Percentiles rank a stretch among this genome's conserved stretches.
These are phyloP conservation scores for Corythucha ciliata DNA, from an alignment of 2,888 invertebrate genomes.

Conservation along the genomic window DNA sequence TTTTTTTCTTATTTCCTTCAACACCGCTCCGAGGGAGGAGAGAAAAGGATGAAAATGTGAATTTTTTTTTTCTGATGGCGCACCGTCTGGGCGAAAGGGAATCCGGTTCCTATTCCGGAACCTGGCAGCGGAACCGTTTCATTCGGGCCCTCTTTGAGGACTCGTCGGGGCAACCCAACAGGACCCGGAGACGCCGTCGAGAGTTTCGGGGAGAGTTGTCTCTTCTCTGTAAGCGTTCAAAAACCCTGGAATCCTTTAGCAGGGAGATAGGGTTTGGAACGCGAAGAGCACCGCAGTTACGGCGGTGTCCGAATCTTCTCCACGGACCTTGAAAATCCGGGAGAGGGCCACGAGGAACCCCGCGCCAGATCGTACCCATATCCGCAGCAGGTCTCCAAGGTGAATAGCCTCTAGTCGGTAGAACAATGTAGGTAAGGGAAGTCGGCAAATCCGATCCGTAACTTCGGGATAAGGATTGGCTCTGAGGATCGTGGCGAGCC, in stretches of 20 bases:
- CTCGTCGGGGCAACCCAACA: conserved; percentile 46
- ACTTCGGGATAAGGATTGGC: conserved; percentile 64
- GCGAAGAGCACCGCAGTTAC: conserved; percentile 44
- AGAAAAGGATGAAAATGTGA: no score
- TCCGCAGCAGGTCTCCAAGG: conserved; percentile 69
- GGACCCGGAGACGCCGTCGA: conserved; percentile 50
- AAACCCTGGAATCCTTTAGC: conserved; percentile 38
- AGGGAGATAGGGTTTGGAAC: conserved; percentile 37
- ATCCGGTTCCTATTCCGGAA: conserved; percentile 52
- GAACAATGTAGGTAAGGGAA: conserved; percentile 60
- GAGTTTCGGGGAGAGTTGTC: conserved; percentile 36
- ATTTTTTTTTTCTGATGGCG: no score
- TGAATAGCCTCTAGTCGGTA: conserved; percentile 58
- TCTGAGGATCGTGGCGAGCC: conserved; percentile 56
- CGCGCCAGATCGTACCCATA: conserved; percentile 55
- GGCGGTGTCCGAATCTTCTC: conserved; percentile 44
- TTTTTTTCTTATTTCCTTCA: no score
- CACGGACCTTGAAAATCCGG: conserved; percentile 42
- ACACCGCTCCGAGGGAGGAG: no score
- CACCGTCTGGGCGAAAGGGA: conserved; percentile 46
- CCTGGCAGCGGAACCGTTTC: conserved; percentile 47
- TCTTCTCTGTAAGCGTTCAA: conserved; percentile 36
- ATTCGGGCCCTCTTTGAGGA: conserved; percentile 41
- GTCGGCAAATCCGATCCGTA: conserved; percentile 58
- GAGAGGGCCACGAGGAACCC: conserved; percentile 41